Conservation (phyloP, 2,888 invertebrate genomes). For the Polyploca ridens region DNA sequence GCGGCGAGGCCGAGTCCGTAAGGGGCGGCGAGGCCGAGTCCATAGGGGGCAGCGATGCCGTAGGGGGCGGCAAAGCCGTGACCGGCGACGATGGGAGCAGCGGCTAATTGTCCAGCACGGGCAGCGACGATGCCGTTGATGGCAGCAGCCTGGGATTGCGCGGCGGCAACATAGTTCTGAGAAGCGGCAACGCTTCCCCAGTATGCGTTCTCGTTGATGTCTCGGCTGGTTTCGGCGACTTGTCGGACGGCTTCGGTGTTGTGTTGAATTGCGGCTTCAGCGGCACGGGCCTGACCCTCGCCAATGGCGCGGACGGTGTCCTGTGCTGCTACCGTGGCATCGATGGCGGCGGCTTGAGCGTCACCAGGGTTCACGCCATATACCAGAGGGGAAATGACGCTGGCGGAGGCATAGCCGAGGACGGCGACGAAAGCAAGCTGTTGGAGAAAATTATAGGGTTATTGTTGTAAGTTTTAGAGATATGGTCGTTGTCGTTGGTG, state of each 20-base stretch:
- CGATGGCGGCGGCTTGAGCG: conserved; percentile 76
- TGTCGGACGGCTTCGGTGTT: conserved; percentile 68
- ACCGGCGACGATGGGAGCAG: conserved; percentile 31
- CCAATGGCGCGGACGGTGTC: conserved; percentile 67
- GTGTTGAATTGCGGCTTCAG: conserved; percentile 67
- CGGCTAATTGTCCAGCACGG: conserved; percentile 30
- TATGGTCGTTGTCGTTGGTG: no score
- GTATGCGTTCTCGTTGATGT: conserved; percentile 75
- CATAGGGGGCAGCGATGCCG: conserved; percentile 27
- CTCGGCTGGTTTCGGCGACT: conserved; percentile 68
- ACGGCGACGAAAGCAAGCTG: conserved; percentile 79
- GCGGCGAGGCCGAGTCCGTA: conserved; percentile 26
- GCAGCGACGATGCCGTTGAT: conserved; percentile 60
- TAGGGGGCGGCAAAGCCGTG: conserved; percentile 37
- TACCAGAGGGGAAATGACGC: conserved; percentile 62
- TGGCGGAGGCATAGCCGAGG: conserved; percentile 79
- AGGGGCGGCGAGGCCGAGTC: conserved; percentile 30
- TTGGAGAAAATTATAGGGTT: conserved; percentile 9
- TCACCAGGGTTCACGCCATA: conserved; percentile 73
- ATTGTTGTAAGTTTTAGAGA: conserved; percentile 10
- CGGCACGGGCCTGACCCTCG: conserved; percentile 68
- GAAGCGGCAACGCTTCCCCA: conserved; percentile 73
- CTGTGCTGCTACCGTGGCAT: conserved; percentile 69
- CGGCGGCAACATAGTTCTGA: conserved; percentile 75
- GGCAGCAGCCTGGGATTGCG: conserved; percentile 76